Base-by-base conservation (phyloP, 2,888 invertebrate genomes). In the Cepaea hortensis region DNA sequence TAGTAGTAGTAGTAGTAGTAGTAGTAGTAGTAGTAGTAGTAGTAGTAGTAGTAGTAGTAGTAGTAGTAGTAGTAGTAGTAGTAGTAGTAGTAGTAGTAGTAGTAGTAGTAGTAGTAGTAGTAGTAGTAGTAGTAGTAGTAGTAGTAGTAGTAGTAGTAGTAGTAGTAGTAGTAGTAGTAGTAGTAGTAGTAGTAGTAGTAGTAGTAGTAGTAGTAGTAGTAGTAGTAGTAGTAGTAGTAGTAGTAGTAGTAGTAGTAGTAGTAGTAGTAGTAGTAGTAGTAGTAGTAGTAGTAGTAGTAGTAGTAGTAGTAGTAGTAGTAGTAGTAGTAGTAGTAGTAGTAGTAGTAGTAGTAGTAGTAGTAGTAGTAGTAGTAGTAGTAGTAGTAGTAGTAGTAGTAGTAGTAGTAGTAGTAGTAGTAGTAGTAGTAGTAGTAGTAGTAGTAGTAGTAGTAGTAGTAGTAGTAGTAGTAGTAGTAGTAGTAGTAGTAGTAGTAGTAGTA, bases 401-500 rank as follows among this genome's bases (percentile, higher is more conserved):
- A 77, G 35, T 77, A 77, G 35, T 77, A 77, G 77, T 11, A 77
- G 77, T 77, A 77, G 77, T 6, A 77, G 77, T 77, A 77, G 77
- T 77, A 77, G 77, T 77, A 77, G 35, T 77, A 77, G 77, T 77
- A 77, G 77, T 77, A 77, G 77, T 77, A 77, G 23, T 77, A 46
- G 77, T 77, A 77, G 35, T 77, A 77, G 77, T 77, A 77, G 35
- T 77, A 77, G 77, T 77, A 77, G 77, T 77, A 77, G 23, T 77
- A 77, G 77, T 77, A 77, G 35, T 77, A 77, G 77, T 77, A 77
- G 23, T 77, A 77, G 48, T 77, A 77, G 48, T 77, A 77, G 77
- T 77, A 77, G 77, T 77, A 77, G 77, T 48, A 77, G 77, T 48
- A 77, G 77, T 77, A 77, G 77, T 77, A 77, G 77, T 48, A 77